phyloP scores from a whole-genome alignment of 2,113 vertebrate species.

The Phaethon lepturus region DNA sequence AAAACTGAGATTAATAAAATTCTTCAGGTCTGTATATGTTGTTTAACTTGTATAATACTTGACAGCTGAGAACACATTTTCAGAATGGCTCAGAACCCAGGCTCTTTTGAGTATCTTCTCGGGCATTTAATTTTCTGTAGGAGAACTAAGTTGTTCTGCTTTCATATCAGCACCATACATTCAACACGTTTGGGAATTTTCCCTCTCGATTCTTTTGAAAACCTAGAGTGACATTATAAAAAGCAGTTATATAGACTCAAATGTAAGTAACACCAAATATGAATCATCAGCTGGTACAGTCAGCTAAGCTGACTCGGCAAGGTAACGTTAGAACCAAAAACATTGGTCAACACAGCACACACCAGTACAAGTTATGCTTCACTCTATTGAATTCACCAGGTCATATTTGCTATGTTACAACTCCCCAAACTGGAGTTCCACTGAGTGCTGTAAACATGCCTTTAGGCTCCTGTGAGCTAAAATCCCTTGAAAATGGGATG shows the following conservation, averaged over 20 bases:
- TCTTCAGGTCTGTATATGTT: background rate
- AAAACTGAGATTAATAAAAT: background rate
- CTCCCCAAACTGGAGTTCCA: background rate
- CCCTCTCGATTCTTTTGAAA: background rate
- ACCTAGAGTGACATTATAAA: background rate
- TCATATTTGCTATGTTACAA: fast-evolving
- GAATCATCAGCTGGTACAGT: background rate
- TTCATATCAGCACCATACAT: background rate
- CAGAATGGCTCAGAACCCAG: background rate
- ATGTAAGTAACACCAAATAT: background rate
- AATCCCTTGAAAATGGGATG: background rate
- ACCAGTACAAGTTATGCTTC: background rate
- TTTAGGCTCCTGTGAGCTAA: background rate
- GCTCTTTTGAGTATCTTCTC: background rate
- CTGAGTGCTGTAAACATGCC: background rate
- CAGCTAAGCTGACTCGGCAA: background rate
- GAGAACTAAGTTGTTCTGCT: background rate
- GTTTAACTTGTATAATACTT: background rate
- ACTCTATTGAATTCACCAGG: background rate
- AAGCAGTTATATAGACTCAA: background rate
- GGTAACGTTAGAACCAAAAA: background rate
- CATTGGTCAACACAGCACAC: background rate
- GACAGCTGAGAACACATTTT: background rate
- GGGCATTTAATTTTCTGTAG: background rate
- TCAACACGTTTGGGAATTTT: background rate